These are phyloP conservation scores for Perognathus longimembris DNA, from an alignment of 2,113 vertebrate species.

Conservation along the genomic window DNA sequence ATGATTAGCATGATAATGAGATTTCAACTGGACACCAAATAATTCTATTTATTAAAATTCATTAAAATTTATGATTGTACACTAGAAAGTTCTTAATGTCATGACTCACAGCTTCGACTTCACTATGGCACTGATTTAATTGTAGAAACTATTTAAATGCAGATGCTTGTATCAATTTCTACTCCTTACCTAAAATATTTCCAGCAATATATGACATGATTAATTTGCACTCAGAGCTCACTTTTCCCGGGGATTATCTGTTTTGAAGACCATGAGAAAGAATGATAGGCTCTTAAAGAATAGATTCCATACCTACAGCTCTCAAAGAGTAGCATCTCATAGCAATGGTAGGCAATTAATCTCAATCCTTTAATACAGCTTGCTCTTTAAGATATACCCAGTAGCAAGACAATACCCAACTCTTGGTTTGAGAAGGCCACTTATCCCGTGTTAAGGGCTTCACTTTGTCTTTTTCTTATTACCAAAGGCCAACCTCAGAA, in stretches of 20 bases:
- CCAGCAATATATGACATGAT: constrained; percentile 72
- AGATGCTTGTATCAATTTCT: constrained; percentile 83
- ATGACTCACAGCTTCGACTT: constrained; percentile 68
- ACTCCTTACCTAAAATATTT: constrained; percentile 80
- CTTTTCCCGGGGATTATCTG: constrained; percentile 68
- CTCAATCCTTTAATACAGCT: constrained; percentile 13
- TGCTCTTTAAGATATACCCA: constrained; percentile 60
- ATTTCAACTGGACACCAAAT: constrained; percentile 71
- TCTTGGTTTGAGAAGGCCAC: constrained; percentile 41
- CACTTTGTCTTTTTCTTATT: constrained; percentile 18
- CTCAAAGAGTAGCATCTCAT: constrained; percentile 44
- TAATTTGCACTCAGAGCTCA: constrained; percentile 72
- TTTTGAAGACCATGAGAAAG: constrained; percentile 73
- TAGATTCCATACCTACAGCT: constrained; percentile 29
- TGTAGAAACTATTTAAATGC: constrained; percentile 82
- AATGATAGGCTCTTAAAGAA: constrained; percentile 63
- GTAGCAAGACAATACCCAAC: not conserved
- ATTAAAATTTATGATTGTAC: constrained; percentile 24
- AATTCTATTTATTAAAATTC: constrained; percentile 81
- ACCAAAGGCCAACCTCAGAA: constrained; percentile 55
- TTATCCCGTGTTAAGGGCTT: constrained; percentile 45
- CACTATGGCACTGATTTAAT: constrained; percentile 60
- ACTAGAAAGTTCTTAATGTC: constrained; percentile 49
- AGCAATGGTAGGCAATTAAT: constrained; percentile 65
- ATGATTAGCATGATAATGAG: constrained; percentile 73